These are phyloP conservation scores for Drosophila nebulosa DNA, from an alignment of 1,140 invertebrate species.

Conservation along the genomic window DNA sequence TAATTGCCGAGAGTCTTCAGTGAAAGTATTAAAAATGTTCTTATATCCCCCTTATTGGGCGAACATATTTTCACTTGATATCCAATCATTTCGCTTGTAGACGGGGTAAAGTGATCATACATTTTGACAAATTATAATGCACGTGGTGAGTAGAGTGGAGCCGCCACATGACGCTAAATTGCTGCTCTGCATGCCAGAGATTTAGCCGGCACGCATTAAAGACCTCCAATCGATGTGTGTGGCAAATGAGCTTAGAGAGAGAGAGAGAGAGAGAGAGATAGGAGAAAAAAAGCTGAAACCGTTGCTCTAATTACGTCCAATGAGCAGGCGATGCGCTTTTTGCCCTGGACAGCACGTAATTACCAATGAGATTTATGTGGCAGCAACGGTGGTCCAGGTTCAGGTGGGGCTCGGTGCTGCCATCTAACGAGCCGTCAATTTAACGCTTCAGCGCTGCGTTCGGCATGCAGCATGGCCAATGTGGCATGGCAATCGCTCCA, in stretches of 20 bases:
- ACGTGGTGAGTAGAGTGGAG: conserved; percentile 11
- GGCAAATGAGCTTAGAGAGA: conserved; percentile 62
- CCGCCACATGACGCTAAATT: conserved; percentile 42
- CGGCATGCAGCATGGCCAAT: conserved; percentile 36
- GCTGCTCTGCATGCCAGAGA: conserved; percentile 40
- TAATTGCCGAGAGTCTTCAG: conserved; percentile 13
- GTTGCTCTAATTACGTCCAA: conserved; percentile 70
- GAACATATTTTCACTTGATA: background rate
- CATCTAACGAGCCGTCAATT: conserved; percentile 77
- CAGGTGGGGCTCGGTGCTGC: conserved; percentile 30
- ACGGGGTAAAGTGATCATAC: conserved; percentile 17
- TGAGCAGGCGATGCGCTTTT: conserved; percentile 38
- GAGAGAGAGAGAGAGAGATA: conserved; percentile 7
- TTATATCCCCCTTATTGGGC: background rate
- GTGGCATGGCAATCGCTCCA: conserved; percentile 68
- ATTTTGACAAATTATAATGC: conserved; percentile 35
- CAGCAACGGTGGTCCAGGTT: background rate
- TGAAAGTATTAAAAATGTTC: conserved; percentile 26
- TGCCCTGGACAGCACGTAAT: conserved; percentile 52
- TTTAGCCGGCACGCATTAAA: conserved; percentile 31
- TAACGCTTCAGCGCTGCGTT: conserved; percentile 75
- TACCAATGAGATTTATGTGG: conserved; percentile 58
- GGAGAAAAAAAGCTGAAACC: conserved; percentile 30
- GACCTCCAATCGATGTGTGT: conserved; percentile 56
- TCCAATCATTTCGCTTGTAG: conserved; percentile 1